Evolutionary conservation across 23 tunicate genomes (phyloP).

Genomic region (Ascidia mentula): DNA sequence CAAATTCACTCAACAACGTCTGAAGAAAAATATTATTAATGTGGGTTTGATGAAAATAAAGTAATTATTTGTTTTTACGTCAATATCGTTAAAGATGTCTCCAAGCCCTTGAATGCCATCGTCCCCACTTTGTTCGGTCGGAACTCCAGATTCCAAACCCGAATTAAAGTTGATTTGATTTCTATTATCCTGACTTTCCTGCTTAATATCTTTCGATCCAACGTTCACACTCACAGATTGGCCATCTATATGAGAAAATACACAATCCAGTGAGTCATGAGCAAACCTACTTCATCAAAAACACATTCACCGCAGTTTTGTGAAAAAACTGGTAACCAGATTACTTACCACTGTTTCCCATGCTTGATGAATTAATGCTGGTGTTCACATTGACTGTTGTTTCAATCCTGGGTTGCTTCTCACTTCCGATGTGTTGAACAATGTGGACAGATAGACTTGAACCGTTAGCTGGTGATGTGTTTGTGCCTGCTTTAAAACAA

Average conservation of each 20-base stretch:
- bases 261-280: background rate
- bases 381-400: constrained; percentile 71
- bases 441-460: constrained; percentile 22
- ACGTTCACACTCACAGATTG: constrained; percentile 68
- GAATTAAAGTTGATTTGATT: background rate
- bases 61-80: too few species aligned
- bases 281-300: background rate
- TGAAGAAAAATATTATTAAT: too few species aligned
- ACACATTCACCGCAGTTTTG: background rate
- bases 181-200: constrained; percentile 28
- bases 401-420: constrained; percentile 39
- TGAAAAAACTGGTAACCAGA: background rate
- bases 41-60: too few species aligned
- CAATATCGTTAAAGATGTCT: constrained; percentile 8
- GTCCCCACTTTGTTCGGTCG: background rate
- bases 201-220: constrained; percentile 53
- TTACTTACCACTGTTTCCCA: constrained; percentile 23
- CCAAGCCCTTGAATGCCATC: background rate
- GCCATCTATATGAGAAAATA: constrained; percentile 3
- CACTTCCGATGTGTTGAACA: constrained; percentile 23
- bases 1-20: too few species aligned
- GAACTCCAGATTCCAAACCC: background rate
- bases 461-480: constrained; percentile 8
- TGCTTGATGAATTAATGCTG: constrained; percentile 40
- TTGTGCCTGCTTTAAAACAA: background rate